A percentile compares a stretch with the other conserved stretches of the same genome.
These are phyloP conservation scores for Heterochromis multidens DNA, from an alignment of 2,113 vertebrate species.

Conservation along the genomic window DNA sequence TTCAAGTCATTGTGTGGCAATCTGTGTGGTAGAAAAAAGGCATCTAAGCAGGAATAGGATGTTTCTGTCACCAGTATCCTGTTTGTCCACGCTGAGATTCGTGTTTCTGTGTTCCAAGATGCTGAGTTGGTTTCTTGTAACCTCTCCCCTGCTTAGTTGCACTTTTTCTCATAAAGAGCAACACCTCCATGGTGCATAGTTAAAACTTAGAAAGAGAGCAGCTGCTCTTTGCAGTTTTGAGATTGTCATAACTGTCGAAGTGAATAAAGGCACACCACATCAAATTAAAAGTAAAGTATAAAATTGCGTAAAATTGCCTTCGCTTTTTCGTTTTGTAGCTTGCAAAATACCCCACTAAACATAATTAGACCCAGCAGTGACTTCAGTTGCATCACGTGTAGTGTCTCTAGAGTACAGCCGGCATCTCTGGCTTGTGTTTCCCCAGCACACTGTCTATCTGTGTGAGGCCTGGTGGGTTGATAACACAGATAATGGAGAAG, in stretches of 20 bases:
- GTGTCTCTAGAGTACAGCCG: background rate
- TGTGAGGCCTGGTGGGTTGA: constrained; percentile 29
- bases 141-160: background rate
- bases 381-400: background rate
- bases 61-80: constrained; percentile 54
- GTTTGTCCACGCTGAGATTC: constrained; percentile 25
- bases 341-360: background rate
- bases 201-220: background rate
- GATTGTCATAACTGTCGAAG: background rate
- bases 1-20: constrained; percentile 51
- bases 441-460: background rate
- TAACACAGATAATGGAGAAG: constrained; percentile 45
- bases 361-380: background rate
- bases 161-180: background rate
- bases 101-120: background rate
- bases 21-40: background rate
- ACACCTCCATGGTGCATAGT: background rate
- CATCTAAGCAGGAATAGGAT: constrained; percentile 47
- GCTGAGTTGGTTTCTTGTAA: constrained; percentile 4
- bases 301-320: background rate
- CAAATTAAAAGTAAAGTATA: background rate
- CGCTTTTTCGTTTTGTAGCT: background rate
- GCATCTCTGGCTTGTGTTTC: constrained; percentile 25
- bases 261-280: background rate
- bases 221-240: background rate